phyloP scores from a whole-genome alignment of 2,797 vertebrate species.

The Rhinatrema bivittatum region DNA sequence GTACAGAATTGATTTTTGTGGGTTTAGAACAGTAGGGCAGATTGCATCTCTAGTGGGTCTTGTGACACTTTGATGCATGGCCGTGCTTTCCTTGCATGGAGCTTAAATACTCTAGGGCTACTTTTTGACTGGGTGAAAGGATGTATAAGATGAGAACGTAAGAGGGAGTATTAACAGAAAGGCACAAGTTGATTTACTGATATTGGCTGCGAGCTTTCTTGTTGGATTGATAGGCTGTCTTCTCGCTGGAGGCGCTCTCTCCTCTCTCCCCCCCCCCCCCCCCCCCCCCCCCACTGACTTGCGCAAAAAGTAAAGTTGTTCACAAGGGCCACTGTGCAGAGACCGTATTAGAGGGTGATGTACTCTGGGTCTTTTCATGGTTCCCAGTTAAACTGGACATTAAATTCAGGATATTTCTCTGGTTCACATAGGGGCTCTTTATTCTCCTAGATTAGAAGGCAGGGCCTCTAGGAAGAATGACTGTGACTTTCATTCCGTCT shows the following conservation, averaged over 20 bases:
- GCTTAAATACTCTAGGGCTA: constrained; percentile 43
- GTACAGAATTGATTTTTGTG: constrained; percentile 16
- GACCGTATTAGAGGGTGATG: constrained; percentile 12
- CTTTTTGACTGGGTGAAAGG: constrained; percentile 36
- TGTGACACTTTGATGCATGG: constrained; percentile 53
- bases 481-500: no score
- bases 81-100: constrained; percentile 39
- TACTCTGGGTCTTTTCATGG: not conserved
- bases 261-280: constrained; percentile 6
- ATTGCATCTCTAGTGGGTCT: constrained; percentile 42
- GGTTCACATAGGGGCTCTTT: no score
- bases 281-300: constrained; percentile 11
- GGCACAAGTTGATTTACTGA: constrained; percentile 48
- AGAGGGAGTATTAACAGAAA: constrained; percentile 39
- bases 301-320: constrained; percentile 26
- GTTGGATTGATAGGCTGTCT: constrained; percentile 49
- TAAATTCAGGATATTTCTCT: not conserved
- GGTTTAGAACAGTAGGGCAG: constrained; percentile 34
- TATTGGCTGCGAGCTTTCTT: constrained; percentile 33
- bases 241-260: constrained; percentile 27
- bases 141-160: constrained; percentile 33
- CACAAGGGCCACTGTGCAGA: constrained; percentile 19
- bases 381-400: constrained; percentile 12
- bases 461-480: no score
- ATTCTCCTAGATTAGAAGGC: no score